Conservation (phyloP, 2,797 vertebrate genomes). For the Anguilla pacifica region DNA sequence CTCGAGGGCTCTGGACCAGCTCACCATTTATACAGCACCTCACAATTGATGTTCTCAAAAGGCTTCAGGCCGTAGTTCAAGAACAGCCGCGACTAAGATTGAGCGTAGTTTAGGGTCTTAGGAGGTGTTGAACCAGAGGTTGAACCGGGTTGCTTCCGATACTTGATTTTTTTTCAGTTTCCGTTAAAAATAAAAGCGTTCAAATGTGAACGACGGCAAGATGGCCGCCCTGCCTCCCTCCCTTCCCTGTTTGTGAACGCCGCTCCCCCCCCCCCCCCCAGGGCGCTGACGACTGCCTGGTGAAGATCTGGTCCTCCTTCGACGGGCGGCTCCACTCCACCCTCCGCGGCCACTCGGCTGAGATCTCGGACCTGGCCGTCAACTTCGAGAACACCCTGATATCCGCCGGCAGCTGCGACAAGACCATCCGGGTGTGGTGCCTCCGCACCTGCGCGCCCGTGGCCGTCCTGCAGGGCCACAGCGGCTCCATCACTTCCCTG, state of each 20-base stretch:
- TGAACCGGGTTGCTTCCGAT: no score
- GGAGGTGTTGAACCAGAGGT: no score
- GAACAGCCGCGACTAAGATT: no score
- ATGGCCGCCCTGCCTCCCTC: neutral
- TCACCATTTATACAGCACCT: no score
- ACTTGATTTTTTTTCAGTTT: no score
- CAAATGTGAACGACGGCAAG: neutral
- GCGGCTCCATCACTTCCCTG: slow-evolving; percentile 93
- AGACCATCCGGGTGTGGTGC: slow-evolving; percentile 96
- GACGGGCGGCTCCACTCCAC: slow-evolving; percentile 93
- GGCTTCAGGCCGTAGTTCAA: no score
- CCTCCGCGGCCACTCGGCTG: slow-evolving; percentile 93
- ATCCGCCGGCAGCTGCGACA: slow-evolving; percentile 96
- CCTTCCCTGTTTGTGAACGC: neutral
- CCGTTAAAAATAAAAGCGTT: no score
- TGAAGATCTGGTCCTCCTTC: slow-evolving; percentile 98
- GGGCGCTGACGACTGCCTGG: slow-evolving; percentile 98
- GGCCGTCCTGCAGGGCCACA: slow-evolving; percentile 95
- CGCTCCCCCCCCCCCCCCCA: slow-evolving; percentile 57
- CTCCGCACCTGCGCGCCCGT: slow-evolving; percentile 95
- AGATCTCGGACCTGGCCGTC: slow-evolving; percentile 97
- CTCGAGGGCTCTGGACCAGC: slow-evolving; percentile 15
- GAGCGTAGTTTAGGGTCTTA: no score
- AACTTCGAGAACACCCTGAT: slow-evolving; percentile 98
- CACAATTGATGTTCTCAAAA: no score